Conservation (phyloP, 2,113 vertebrate species). For the Oncorhynchus tshawytscha region DNA sequence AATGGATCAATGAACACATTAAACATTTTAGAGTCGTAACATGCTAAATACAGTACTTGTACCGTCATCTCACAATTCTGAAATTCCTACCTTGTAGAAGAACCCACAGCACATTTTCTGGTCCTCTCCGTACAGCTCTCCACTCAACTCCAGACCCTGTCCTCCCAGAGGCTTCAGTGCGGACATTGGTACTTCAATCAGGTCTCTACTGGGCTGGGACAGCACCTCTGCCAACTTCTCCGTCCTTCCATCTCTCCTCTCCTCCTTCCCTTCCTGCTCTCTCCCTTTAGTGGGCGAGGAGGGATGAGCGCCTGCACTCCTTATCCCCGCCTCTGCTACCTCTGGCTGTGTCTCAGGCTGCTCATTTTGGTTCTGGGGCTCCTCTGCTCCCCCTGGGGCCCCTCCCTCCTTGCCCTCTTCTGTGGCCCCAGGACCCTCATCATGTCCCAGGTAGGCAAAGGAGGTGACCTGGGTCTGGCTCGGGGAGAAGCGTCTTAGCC, state of each 20-base stretch:
- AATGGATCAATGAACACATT: too few species aligned
- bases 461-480: conserved; percentile 88
- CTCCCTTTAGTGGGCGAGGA: conserved; percentile 35
- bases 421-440: conserved; percentile 58
- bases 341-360: neutral
- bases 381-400: neutral
- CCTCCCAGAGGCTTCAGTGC: conserved; percentile 76
- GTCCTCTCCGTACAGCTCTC: conserved; percentile 75
- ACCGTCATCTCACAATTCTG: too few species aligned
- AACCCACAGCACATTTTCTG: conserved; percentile 98
- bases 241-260: neutral
- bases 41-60: too few species aligned
- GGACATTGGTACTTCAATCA: conserved; percentile 88
- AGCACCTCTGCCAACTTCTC: conserved; percentile 77
- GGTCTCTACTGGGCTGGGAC: conserved; percentile 72
- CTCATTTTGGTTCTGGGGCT: neutral
- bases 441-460: conserved; percentile 87
- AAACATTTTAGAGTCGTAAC: too few species aligned
- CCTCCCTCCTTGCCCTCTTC: neutral
- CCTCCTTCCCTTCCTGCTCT: conserved; percentile 8
- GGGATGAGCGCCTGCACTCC: conserved; percentile 28
- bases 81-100: conserved; percentile 87
- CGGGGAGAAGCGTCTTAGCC: conserved; percentile 86
- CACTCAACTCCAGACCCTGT: conserved; percentile 63
- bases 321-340: neutral